Percentiles rank a stretch among this genome's conserved stretches.
phyloP scores from a whole-genome alignment of 2,888 invertebrate species.

The Aelia acuminata region DNA sequence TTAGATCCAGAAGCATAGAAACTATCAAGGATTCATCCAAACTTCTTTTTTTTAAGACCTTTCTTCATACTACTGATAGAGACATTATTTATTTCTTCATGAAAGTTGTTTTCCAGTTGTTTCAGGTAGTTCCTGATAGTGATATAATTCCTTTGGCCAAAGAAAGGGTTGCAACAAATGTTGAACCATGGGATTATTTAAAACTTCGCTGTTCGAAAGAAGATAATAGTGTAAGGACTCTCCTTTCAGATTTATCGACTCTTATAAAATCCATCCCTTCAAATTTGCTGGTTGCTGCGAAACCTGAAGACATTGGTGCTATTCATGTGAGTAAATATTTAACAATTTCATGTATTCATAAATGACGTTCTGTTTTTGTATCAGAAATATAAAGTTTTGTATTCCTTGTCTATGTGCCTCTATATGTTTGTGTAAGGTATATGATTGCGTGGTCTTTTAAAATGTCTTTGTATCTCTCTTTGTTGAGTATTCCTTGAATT shows the following conservation, averaged over 20 bases:
- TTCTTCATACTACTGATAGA: no score
- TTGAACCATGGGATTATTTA: conserved; percentile 48
- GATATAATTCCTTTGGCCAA: conserved; percentile 28
- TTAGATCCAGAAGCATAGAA: no score
- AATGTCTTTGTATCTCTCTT: no score
- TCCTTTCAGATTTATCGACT: conserved; percentile 40
- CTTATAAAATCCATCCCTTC: conserved; percentile 41
- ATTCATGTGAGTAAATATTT: conserved; percentile 33
- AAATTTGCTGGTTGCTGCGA: neutral
- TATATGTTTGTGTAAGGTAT: no score
- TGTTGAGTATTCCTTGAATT: no score
- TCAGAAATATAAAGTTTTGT: neutral
- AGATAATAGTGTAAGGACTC: conserved; percentile 20
- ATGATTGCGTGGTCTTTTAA: no score
- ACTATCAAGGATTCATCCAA: no score
- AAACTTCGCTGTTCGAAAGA: neutral
- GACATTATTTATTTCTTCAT: neutral
- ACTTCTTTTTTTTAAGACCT: no score
- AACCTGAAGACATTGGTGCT: conserved; percentile 6
- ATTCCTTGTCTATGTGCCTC: neutral
- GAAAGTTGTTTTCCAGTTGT: neutral
- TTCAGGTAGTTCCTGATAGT: neutral
- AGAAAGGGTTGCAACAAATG: conserved; percentile 22
- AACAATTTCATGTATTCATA: neutral
- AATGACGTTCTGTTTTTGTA: neutral